Evolutionary conservation across 2,797 vertebrate genomes (phyloP), one percentile per base, ranked within the genome.

Genomic region (Agapornis canus): DNA sequence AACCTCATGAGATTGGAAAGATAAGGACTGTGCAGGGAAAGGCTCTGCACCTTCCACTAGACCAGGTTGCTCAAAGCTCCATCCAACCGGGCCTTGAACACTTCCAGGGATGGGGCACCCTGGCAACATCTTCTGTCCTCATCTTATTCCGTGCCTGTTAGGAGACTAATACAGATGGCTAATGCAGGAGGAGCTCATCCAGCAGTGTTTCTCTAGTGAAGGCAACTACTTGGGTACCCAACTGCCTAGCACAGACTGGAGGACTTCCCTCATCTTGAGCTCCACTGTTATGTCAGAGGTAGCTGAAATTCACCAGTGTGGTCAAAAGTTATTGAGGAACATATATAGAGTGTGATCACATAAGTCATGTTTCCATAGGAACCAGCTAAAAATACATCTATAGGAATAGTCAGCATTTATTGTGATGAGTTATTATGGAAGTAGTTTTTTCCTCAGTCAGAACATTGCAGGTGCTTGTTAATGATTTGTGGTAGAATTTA

Each of bases 291-390:
- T 72, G 54, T 78, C 26, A 65, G 69, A 88, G 61, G 47, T 31
- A 73, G 57, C 73, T 91, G 80, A 83, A 86, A 90, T 90, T 65
- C 86, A 59, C 91, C 8, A 1, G 23, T 17, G 17, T 57, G 63
- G 68, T 83, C 85, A 76, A 35, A 92, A 72, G 35, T 72, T 86
- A 32, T 9, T 31, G 52, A 88, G 60, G 26, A 96, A 32, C 25
- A 27, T 47, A 72, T 37, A 88, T 22, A 60, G 69, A 88, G 12
- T 72, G 82, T 56, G 54, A 92, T 75, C 69, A 29, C 47, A 51
- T 61, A 92, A 94, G 65, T 79, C 85, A 49, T 0, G 25, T 94
- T 96, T 94, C 94, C 90, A 94, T 92, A 94, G 95, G 63, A 96
- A 95, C 90, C 0, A 0, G n/a, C 80, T 95, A 95, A 95, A 97